phyloP scores from a whole-genome alignment of 2,113 vertebrate genomes.

The Todiramphus saurophagus region DNA sequence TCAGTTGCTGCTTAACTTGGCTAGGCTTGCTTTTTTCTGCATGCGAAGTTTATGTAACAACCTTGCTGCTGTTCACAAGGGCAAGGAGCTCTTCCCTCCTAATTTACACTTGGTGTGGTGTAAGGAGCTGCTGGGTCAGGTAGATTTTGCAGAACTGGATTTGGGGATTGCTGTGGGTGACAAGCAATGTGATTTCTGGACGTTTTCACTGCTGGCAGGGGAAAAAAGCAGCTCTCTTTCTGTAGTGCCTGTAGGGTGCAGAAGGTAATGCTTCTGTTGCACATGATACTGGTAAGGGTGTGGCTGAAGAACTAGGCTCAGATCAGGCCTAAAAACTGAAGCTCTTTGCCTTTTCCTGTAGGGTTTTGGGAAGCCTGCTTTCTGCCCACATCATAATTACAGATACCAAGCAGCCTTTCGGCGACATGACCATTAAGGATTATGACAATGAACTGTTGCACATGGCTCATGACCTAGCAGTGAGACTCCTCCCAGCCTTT shows the following conservation, averaged over 20 bases:
- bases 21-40: background rate
- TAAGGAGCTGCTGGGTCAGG: background rate
- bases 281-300: rapidly evolving
- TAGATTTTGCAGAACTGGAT: background rate
- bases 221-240: background rate
- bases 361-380: slow-evolving; percentile 94
- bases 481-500: slow-evolving; percentile 93
- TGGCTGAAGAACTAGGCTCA: background rate
- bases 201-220: background rate
- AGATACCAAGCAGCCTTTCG: slow-evolving; percentile 92
- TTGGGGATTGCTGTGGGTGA: background rate
- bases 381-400: slow-evolving; percentile 97
- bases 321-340: background rate
- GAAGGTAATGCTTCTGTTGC: background rate
- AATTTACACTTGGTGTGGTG: background rate
- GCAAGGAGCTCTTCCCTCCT: background rate
- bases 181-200: rapidly evolving
- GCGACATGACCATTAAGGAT: slow-evolving; percentile 85
- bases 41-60: rapidly evolving
- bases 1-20: background rate
- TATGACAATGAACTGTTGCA: slow-evolving; percentile 94
- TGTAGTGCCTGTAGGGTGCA: background rate
- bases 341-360: slow-evolving; percentile 35
- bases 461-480: slow-evolving; percentile 93
- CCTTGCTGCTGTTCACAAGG: background rate